Base-by-base conservation (phyloP, 2,888 invertebrate genomes). In the Choristoneura rosaceana region DNA sequence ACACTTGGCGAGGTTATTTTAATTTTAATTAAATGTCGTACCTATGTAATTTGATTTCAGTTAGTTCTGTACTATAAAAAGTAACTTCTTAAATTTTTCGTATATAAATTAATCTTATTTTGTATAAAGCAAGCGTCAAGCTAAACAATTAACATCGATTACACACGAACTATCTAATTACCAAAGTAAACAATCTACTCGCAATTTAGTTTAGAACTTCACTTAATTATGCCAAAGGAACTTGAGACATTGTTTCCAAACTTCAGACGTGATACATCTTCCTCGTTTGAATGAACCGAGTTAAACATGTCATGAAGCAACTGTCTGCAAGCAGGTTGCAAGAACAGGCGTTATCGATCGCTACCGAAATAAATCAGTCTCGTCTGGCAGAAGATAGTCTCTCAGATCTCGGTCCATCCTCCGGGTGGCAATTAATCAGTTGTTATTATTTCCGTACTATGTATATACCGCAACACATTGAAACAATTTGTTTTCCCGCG, bases 401-500 rank as follows among this genome's bases (percentile, higher is more conserved):
- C 68, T 15, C 47, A 71, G 68, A 64, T 59, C 55, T 55, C 65
- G 60, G 59, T 73, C 68, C 63, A 14, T 68, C 63, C 50, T 38
- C 45, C 74, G 68, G 45, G 71, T 47, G 63, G 71, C 74, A 75
- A 77, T 79, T 78, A 79, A 76, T 77, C 76, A 75, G 76, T 64
- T 71, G 70, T 71, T 76, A 78, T 75, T 71, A 74, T 73, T 74
- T 67, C 70, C 58, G 68, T 34, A n/a, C 66, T 50, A 59, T 59
- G 47, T 68, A 50, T 76, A 75, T 76, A 74, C 70, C 70, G 74
- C 73, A 73, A 77, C 81, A 77, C 81, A 81, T 82, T 78, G 80
- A 77, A 79, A 82, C 83, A 81, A 88, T 87, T 85, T 86, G 83
- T 87, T 84, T 81, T 74, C 66, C 73, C 74, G 73, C 69, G 74